Base-by-base conservation (phyloP, 1,140 invertebrate genomes). In the Hyphantria cunea region DNA sequence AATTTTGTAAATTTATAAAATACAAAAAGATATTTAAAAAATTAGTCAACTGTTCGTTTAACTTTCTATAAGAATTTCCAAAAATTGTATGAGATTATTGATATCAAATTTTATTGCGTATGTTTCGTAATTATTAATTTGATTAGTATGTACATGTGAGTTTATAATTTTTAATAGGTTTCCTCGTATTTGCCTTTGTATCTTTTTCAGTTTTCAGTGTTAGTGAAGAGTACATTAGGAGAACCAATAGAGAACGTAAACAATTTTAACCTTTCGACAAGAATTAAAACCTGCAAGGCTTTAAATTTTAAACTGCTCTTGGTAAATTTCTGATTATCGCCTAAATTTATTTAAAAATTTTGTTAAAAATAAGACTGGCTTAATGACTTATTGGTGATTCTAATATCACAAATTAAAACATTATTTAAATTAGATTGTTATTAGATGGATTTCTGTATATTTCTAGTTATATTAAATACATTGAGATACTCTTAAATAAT, bases 1-100 rank as follows among this genome's bases (percentile, higher is more conserved):
- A 13, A 41, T 58, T 49, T 58, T 58, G 45, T 58, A 55, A 55
- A 55, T 55, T 55, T 55, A 45, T 45, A 53, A 42, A 55, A 31
- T 25, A 1, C 0, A 45, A 34, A 55, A 14, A 2, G 15, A 47
- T 47, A 47, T 47, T 47, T 47, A 25, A 17, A 25, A 47, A 25
- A 17, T 53, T 39, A 53, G 17, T 0, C 14, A 15, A 15, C 14
- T 15, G n/a, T 51, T 52, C 15, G 0, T 52, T 37, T 50, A 11
- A 4, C 17, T 25, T 25, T 25, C 1, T 37, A 37, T 10, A 37
- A n/a, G n/a, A 37, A 13, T 33, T 13, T 13, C n/a, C 12, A 8
- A 3, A 5, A 31, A 31, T 9, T 12, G 12, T 25, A 52, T 53
- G 17, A 42, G 17, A 41, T 15, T 31, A 12, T 12, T 25, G 17